A percentile compares a stretch with the other conserved stretches of the same genome.
These are phyloP conservation scores for Artibeus jamaicensis DNA, from an alignment of 2,797 vertebrate species.

Conservation along the genomic window DNA sequence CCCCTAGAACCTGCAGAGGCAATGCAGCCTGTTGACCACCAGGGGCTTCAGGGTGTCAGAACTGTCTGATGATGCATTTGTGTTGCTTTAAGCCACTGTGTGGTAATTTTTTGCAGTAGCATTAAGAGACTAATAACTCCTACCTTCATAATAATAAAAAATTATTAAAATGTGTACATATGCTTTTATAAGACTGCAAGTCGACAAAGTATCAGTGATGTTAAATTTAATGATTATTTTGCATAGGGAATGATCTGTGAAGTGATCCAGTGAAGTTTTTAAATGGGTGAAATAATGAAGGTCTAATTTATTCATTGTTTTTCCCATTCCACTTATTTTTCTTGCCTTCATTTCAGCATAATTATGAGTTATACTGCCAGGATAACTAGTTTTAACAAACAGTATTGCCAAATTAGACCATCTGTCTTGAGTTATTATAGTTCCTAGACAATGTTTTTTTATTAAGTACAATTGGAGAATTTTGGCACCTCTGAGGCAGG, in stretches of 20 bases:
- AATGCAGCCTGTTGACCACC: not conserved
- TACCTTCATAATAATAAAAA: not conserved
- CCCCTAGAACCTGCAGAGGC: not conserved
- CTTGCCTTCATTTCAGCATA: not conserved
- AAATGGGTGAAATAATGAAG: not conserved
- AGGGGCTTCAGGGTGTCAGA: not conserved
- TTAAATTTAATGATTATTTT: slow-evolving; percentile 39
- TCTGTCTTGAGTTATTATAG: slow-evolving; percentile 5
- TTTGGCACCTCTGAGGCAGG: not conserved
- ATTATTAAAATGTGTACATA: not conserved
- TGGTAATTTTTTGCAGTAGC: not conserved
- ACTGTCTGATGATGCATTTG: not conserved
- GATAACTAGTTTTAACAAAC: not conserved
- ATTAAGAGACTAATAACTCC: not conserved
- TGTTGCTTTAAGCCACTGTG: not conserved
- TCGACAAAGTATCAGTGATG: not conserved
- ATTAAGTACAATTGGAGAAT: slow-evolving; percentile 15
- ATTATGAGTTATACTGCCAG: not conserved
- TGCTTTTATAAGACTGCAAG: not conserved
- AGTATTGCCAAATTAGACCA: not conserved
- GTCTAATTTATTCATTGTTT: not conserved
- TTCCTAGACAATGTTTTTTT: not conserved
- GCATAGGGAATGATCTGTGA: not conserved
- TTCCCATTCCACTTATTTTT: slow-evolving; percentile 11
- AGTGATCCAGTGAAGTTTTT: not conserved